Percentiles rank a stretch among this genome's conserved stretches.
Evolutionary conservation across 2,888 invertebrate species (phyloP).

Genomic region (Himalopsyche japonica): DNA sequence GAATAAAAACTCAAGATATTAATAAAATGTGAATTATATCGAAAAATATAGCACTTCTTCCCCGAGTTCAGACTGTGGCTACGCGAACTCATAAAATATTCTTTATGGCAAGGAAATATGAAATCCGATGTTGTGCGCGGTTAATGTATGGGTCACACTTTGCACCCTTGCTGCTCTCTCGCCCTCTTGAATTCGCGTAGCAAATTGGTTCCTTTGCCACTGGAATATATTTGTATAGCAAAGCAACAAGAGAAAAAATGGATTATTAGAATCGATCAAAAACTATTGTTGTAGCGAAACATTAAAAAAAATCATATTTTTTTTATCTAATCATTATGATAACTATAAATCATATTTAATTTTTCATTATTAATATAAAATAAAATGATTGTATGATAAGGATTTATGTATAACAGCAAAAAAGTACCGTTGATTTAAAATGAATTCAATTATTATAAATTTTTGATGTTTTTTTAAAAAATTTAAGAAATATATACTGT

Average conservation of each 20-base stretch:
- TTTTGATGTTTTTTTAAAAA: no score
- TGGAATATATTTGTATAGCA: not conserved
- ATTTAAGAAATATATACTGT: no score
- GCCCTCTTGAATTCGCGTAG: slow-evolving; percentile 25
- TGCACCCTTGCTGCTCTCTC: not conserved
- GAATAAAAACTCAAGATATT: not conserved
- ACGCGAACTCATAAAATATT: not conserved
- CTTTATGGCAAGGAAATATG: slow-evolving; percentile 19
- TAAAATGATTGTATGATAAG: no score
- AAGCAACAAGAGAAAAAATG: not conserved
- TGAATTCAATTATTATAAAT: no score
- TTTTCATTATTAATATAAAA: no score
- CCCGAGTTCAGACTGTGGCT: not conserved
- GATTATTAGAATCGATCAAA: no score
- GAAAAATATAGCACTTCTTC: not conserved
- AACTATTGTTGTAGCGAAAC: no score
- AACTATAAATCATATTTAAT: no score
- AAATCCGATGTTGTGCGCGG: slow-evolving; percentile 13
- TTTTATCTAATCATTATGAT: no score
- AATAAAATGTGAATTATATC: not conserved
- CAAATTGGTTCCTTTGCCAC: slow-evolving; percentile 22
- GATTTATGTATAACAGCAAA: no score
- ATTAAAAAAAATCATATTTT: no score
- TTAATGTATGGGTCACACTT: slow-evolving; percentile 23
- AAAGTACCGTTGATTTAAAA: no score